These are phyloP conservation scores for Periparus ater DNA, from an alignment of 2,797 vertebrate genomes.

Conservation along the genomic window DNA sequence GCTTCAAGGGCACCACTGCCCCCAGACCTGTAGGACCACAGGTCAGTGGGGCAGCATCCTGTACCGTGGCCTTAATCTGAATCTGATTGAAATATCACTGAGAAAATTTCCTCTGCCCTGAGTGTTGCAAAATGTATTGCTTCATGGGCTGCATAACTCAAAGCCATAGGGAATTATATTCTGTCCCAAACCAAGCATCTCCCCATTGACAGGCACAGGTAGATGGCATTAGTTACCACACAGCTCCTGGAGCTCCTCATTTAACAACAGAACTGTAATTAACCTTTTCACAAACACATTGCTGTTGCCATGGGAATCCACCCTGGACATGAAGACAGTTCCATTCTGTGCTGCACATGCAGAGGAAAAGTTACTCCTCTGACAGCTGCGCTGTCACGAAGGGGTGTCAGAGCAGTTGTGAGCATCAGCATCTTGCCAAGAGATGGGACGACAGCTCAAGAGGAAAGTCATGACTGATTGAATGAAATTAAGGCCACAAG, in stretches of 20 bases:
- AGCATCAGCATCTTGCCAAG: not conserved
- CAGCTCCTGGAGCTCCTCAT: conserved; percentile 3
- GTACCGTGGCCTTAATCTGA: fast-evolving
- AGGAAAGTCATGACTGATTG: not conserved
- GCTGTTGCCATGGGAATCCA: conserved; percentile 43
- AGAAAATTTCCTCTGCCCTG: not conserved
- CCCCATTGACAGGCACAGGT: not conserved
- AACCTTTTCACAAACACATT: conserved; percentile 9
- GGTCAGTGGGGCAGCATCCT: fast-evolving
- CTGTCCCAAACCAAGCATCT: not conserved
- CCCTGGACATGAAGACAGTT: not conserved
- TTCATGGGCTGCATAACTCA: not conserved
- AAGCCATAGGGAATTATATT: not conserved
- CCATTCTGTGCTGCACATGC: not conserved
- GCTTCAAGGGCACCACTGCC: not conserved
- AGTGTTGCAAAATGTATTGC: not conserved
- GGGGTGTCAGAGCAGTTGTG: not conserved
- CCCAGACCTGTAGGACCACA: not conserved
- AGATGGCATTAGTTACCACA: not conserved
- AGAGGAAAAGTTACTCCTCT: not conserved
- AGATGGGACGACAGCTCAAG: not conserved
- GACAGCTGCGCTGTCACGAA: fast-evolving
- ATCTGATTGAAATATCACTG: not conserved
- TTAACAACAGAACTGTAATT: conserved; percentile 39
- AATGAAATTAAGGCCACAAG: conserved; percentile 18